Percentiles rank a stretch among this genome's conserved stretches.
phyloP scores from a whole-genome alignment of 2,888 invertebrate species.

The Cerastoderma edule region DNA sequence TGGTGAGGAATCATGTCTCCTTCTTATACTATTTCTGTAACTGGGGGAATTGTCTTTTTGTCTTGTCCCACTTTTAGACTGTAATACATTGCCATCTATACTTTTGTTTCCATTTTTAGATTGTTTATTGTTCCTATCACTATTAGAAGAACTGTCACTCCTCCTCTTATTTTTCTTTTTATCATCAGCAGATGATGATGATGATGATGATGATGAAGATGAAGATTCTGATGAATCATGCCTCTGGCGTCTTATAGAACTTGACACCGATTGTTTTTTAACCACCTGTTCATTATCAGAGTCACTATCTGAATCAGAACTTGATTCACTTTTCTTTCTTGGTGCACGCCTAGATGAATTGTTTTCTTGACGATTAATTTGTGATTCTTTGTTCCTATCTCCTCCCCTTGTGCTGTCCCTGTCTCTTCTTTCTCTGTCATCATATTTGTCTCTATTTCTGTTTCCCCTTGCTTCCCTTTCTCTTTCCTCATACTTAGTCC shows the following conservation, averaged over 20 bases:
- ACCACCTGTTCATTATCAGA: slow-evolving; percentile 22
- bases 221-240: slow-evolving; percentile 35
- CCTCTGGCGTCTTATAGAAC: slow-evolving; percentile 16
- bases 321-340: slow-evolving; percentile 10
- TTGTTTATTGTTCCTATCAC: not conserved
- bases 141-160: slow-evolving; percentile 16
- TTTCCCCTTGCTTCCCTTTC: slow-evolving; percentile 11
- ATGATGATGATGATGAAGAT: slow-evolving; percentile 33
- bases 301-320: slow-evolving; percentile 26
- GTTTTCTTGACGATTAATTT: no score
- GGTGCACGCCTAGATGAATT: no score
- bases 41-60: no score
- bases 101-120: not conserved
- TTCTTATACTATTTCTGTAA: no score
- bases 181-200: slow-evolving; percentile 21
- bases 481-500: not conserved
- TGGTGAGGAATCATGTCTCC: not conserved
- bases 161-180: not conserved
- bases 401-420: slow-evolving; percentile 3
- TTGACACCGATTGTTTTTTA: slow-evolving; percentile 7
- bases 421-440: slow-evolving; percentile 8
- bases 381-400: slow-evolving; percentile 9
- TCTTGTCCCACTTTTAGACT: no score
- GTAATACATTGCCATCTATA: no score
- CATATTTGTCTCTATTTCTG: not conserved